A percentile compares a stretch with the other conserved stretches of the same genome.
These are phyloP conservation scores for Myiopsitta monachus DNA, from an alignment of 2,113 vertebrate species.

Conservation along the genomic window DNA sequence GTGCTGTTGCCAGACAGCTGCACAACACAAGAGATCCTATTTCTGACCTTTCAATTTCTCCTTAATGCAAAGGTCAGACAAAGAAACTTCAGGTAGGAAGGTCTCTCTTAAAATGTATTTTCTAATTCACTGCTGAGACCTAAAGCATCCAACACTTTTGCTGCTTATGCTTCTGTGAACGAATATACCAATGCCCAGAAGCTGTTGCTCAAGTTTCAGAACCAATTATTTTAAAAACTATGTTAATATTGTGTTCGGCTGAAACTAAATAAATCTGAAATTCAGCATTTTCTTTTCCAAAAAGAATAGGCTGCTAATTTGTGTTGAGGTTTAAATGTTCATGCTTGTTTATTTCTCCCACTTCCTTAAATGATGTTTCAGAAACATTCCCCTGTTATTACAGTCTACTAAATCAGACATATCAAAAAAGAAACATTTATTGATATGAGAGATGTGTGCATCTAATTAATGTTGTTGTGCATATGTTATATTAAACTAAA, in stretches of 20 bases:
- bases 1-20: background rate
- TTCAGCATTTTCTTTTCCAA: slow-evolving; percentile 33
- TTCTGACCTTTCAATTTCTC: background rate
- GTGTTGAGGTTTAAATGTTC: slow-evolving; percentile 67
- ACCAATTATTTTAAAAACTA: background rate
- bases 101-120: background rate
- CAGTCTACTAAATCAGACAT: slow-evolving; percentile 67
- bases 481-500: slow-evolving; percentile 64
- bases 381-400: slow-evolving; percentile 54
- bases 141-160: background rate
- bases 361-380: slow-evolving; percentile 61
- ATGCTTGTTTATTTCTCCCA: slow-evolving; percentile 67
- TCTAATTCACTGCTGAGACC: background rate
- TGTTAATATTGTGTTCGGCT: slow-evolving; percentile 9
- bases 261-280: slow-evolving; percentile 53
- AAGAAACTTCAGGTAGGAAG: background rate
- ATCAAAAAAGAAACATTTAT: slow-evolving; percentile 74
- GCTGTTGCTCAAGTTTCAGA: background rate
- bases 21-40: background rate
- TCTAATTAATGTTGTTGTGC: slow-evolving; percentile 69
- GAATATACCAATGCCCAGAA: background rate
- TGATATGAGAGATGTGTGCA: slow-evolving; percentile 62
- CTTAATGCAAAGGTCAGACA: background rate
- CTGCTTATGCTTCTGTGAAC: background rate
- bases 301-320: slow-evolving; percentile 66